Conservation (phyloP, 2,888 invertebrate genomes). For the Melanargia galathea region DNA sequence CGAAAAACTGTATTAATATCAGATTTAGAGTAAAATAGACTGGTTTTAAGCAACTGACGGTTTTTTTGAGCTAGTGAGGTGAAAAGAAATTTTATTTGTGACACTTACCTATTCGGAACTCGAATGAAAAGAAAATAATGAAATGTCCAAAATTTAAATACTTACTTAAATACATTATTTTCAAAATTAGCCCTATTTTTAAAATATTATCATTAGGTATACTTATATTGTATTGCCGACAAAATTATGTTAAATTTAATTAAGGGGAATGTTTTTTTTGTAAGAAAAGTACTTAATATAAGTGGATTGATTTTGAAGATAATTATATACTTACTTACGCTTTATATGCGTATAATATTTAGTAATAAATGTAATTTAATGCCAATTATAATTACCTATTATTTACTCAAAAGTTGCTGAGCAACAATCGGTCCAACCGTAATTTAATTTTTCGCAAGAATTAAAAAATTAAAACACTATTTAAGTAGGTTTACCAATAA, state of each 20-base stretch:
- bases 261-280: neutral
- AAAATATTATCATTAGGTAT: neutral
- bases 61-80: too few relatives aligned
- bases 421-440: conserved; percentile 1
- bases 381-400: neutral
- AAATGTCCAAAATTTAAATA: neutral
- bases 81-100: neutral
- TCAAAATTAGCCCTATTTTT: neutral
- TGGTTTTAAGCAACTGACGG: too few relatives aligned
- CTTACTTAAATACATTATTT: neutral
- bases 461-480: too few relatives aligned
- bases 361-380: neutral
- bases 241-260: neutral
- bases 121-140: neutral
- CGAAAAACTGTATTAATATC: too few relatives aligned
- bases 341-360: neutral
- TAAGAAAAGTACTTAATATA: neutral
- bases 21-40: too few relatives aligned
- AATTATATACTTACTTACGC: neutral
- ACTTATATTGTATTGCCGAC: neutral
- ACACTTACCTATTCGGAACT: neutral
- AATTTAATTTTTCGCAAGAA: neutral
- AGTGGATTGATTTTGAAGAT: neutral
- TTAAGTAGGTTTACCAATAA: too few relatives aligned
- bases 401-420: neutral